Base-by-base conservation (phyloP, 2,797 vertebrate species). In the Rousettus madagascariensis region DNA sequence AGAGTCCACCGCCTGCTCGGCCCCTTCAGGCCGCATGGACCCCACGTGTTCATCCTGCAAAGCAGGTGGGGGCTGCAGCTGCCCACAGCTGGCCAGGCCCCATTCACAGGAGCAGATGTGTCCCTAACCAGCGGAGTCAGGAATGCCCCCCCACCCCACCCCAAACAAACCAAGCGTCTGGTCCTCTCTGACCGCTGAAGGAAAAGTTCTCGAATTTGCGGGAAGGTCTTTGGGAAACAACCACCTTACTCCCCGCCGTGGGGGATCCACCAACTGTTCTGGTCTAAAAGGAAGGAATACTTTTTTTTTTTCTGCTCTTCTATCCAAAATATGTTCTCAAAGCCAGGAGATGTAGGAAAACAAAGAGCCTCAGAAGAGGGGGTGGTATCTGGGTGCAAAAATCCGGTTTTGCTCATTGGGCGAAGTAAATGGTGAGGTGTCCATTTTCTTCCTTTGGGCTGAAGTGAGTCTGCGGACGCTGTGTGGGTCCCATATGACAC, bases 41-140 rank as follows among this genome's bases (percentile, higher is more conserved):
- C 88, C 79, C 43, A n/a, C 4, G 4, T n/a, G 80, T 63, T 77
- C 75, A 43, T 33, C 72, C 33, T n/a, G n/a, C 91, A 43, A 8
- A 61, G 86, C 77, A 65, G n/a, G 61, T 46, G 91, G 57, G 43
- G n/a, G 43, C 46, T 16, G 0, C 71, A 90, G 91, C 71, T 96
- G 96, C 28, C 84, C 66, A 65, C 95, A 96, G 94, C 86, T 91
- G 33, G 41, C 51, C 16, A 4, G 16, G 33, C 41, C 83, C n/a
- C 90, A 63, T 57, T 61, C 22, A 19, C 89, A n/a, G 46, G n/a
- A 74, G 24, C 83, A 91, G 84, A 78, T 86, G 90, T 65, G 49
- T 43, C 61, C 59, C 33, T 19, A 11, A 43, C 59, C 43, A 59
- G 13, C 1, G 1, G 5, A 38, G 33, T 17, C 26, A 33, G 61